phyloP scores from a whole-genome alignment of 2,113 vertebrate species.

The Chamaetylas fuelleborni region DNA sequence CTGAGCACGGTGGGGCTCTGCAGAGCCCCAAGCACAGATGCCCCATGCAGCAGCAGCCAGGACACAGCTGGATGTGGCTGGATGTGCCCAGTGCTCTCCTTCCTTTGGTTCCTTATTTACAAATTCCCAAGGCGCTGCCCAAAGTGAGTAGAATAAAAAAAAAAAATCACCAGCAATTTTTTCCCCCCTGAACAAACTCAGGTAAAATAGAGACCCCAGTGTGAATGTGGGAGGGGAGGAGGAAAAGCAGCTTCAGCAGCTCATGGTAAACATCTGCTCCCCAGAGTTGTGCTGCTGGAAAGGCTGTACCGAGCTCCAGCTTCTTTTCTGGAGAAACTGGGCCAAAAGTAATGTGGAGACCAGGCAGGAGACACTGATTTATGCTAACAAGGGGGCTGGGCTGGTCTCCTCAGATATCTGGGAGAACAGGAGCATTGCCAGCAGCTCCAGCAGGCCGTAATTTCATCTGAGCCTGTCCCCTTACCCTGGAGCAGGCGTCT shows the following conservation, averaged over 20 bases:
- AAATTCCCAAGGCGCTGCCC: background rate
- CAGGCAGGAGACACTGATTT: background rate
- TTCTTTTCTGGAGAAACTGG: background rate
- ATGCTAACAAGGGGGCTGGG: background rate
- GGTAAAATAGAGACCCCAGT: accelerated
- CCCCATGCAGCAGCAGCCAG: background rate
- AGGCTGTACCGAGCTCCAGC: accelerated
- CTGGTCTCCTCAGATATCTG: background rate
- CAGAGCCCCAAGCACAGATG: background rate
- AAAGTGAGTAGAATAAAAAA: background rate
- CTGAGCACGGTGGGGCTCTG: accelerated
- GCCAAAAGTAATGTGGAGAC: accelerated
- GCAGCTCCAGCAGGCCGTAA: background rate
- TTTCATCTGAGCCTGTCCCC: background rate
- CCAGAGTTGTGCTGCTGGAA: background rate
- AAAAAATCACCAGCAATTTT: accelerated
- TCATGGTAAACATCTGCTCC: background rate
- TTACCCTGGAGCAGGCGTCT: accelerated
- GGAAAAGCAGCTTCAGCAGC: background rate
- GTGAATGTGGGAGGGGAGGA: accelerated
- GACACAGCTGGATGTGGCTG: background rate
- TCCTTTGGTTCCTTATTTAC: background rate
- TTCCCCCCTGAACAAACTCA: background rate
- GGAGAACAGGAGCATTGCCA: background rate
- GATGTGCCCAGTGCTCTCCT: background rate